Conservation (phyloP, 1,140 invertebrate species). For the Diachasma alloeum region DNA sequence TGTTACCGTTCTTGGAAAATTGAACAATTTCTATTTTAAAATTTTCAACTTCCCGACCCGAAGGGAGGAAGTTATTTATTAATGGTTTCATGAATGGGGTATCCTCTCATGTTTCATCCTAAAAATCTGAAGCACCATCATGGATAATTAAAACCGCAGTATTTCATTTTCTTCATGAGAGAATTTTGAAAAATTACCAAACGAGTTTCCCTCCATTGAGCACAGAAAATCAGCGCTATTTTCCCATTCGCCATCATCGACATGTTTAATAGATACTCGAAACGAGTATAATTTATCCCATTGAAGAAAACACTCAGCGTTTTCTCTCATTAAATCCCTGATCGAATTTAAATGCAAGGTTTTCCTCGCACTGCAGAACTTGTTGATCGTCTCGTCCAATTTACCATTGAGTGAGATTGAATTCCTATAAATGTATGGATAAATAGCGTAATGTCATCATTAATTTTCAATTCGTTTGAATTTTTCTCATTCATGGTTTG, state of each 20-base stretch:
- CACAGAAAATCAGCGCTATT: not conserved
- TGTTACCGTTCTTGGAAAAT: no score
- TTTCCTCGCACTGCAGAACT: not conserved
- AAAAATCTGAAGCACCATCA: no score
- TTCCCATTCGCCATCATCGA: not conserved
- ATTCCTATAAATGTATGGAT: not conserved
- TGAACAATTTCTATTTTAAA: no score
- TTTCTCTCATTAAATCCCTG: not conserved
- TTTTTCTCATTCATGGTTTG: not conserved
- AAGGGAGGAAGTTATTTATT: no score
- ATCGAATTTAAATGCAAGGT: not conserved
- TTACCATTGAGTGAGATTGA: not conserved
- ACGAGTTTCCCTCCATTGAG: not conserved
- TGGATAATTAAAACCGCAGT: no score
- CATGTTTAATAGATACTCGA: not conserved
- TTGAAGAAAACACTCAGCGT: not conserved
- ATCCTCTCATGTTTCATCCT: no score
- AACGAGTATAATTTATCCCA: not conserved
- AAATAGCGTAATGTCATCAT: not conserved
- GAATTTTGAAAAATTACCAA: not conserved
- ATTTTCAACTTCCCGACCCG: no score
- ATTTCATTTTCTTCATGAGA: no score
- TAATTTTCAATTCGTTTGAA: not conserved
- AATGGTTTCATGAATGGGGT: no score
- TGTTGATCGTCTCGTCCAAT: not conserved